Conservation (phyloP, 92 coral and sea anemone species). For the Zoanthus gigantus region DNA sequence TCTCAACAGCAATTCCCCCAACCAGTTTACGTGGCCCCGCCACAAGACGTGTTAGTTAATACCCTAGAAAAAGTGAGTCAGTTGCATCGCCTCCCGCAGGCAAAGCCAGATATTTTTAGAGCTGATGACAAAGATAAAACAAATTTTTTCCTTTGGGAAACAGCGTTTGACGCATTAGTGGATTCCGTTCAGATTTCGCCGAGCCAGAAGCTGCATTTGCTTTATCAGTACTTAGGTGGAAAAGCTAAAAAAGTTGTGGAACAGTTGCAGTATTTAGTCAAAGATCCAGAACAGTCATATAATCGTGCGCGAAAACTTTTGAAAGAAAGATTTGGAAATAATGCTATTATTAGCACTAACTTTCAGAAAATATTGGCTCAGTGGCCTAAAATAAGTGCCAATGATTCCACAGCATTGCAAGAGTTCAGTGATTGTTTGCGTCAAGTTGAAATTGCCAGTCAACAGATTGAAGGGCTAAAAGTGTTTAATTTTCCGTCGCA, state of each 20-base stretch:
- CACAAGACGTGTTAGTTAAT: conserved; percentile 51
- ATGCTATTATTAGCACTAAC: too few relatives aligned
- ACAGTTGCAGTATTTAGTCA: too few relatives aligned
- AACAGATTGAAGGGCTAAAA: too few relatives aligned
- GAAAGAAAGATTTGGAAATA: too few relatives aligned
- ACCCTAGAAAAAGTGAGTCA: conserved; percentile 57
- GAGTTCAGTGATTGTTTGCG: too few relatives aligned
- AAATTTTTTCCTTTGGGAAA: conserved; percentile 51
- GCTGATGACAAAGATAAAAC: conserved; percentile 56
- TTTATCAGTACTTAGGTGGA: conserved; percentile 50
- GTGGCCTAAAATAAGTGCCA: neutral
- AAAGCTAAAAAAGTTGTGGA: too few relatives aligned
- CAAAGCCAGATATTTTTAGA: conserved; percentile 39
- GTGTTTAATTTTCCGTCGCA: too few relatives aligned
- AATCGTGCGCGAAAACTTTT: conserved; percentile 58
- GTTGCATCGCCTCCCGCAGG: conserved; percentile 73
- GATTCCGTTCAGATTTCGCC: conserved; percentile 55
- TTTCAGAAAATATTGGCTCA: neutral
- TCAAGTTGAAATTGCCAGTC: too few relatives aligned
- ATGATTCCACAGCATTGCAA: neutral
- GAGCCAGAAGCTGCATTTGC: conserved; percentile 66
- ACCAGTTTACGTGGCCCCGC: conserved; percentile 33
- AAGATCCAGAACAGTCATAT: conserved; percentile 41
- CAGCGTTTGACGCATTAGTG: conserved; percentile 49
- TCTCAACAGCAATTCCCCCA: neutral